Evolutionary conservation across 2,888 invertebrate genomes (phyloP), one percentile per base, ranked within the genome.

Genomic region (Leucania comma): DNA sequence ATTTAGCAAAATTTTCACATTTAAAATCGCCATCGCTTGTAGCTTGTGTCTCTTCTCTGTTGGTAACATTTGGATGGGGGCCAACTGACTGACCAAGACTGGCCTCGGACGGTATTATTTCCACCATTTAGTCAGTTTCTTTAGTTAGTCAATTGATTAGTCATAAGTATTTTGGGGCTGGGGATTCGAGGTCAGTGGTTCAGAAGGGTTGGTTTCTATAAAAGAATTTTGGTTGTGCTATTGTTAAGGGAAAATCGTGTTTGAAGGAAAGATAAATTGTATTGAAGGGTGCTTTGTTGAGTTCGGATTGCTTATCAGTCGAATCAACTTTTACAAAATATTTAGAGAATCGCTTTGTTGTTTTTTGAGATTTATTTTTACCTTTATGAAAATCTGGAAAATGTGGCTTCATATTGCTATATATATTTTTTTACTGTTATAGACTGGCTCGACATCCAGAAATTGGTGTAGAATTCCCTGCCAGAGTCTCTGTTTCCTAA

Each of bases 131-230:
- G 83, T 84, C 84, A 82, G 84, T 80, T 84, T 84, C 85, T 85
- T 81, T 80, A 82, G 85, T 84, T 75, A 84, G 83, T 80, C 82
- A 86, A 90, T 88, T 90, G 87, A 89, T 90, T 90, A 86, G 84
- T 87, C 89, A 89, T 83, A 74, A 83, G 85, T 89, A 89, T 89
- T 89, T 88, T 69, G 59, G 68, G 68, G 63, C 75, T 66, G 59
- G 17, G 68, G 71, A 72, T 77, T 83, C 70, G 73, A 71, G 80
- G 81, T 79, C 80, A 80, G 57, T 68, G 61, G 67, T 54, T 51
- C 48, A 75, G 63, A 81, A 75, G 76, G 83, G 77, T 80, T 78
- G 78, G 20, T 60, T 54, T 54, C 29, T 59, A 42, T 26, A 50
- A 75, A 68, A 68, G 22, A 60, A 35, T 61, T 64, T 63, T 60